Base-by-base conservation (phyloP, 2,113 vertebrate species). In the Ceyx cyanopectus region DNA sequence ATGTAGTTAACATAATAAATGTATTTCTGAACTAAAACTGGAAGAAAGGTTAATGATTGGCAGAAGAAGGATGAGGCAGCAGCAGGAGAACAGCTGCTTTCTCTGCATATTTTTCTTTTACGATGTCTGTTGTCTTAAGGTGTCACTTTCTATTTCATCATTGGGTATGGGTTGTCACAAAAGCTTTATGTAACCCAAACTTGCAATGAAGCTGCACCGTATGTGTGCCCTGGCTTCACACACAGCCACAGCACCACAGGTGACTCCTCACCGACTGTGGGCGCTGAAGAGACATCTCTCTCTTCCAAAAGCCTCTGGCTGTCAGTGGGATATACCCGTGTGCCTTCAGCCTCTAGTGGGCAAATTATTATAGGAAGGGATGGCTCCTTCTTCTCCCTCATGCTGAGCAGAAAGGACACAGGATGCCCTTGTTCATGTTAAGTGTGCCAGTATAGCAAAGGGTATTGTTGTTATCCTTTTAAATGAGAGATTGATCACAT, bases 31-130 rank as follows among this genome's bases (percentile, higher is more conserved):
- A 95, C 90, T 86, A 69, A 96, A 84, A 34, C 13, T 73, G 58
- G 27, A 82, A 72, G 73, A 92, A 81, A 73, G 22, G 46, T 86
- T 91, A 83, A 72, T 83, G 43, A 58, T 12, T 69, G 76, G 77
- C 45, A 70, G 32, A 84, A 62, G 48, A 77, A 82, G 9, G 30
- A 91, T 85, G 72, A 94, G 67, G 45, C 65, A 95, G 58, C 65
- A 94, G 63, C 78, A 40, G 84, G 46, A 81, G 72, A 97, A 83
- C 89, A 95, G 61, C 91, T 95, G 89, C 46, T 90, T 95, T 58
- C 50, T 89, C 67, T 4, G 18, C 8, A 2, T 95, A 87, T 85
- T 90, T 93, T 94, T 90, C 72, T 85, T 87, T 82, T 74, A 94
- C 87, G 77, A 56, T 92, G 86, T 76, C 87, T 80, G 26, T 74